A percentile compares a stretch with the other conserved stretches of the same genome.
phyloP scores from a whole-genome alignment of 2,113 vertebrate genomes.

The Riparia riparia region DNA sequence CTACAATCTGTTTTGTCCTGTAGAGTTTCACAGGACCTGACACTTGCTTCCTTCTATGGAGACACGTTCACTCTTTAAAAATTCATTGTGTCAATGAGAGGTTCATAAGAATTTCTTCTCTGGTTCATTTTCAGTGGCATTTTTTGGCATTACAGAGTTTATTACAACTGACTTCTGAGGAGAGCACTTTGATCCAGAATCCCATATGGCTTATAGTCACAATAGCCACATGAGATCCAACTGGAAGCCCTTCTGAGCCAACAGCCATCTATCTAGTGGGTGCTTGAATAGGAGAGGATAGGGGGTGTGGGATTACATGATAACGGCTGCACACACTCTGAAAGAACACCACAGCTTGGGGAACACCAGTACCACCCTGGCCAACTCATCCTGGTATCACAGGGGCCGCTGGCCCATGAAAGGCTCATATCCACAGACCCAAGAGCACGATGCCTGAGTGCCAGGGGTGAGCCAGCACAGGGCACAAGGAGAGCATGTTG shows the following conservation, averaged over 20 bases:
- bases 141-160: neutral
- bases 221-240: neutral
- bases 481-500: accelerated
- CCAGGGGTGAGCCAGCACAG: neutral
- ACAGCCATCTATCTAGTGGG: neutral
- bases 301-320: neutral
- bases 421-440: neutral
- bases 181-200: neutral
- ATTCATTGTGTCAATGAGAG: neutral
- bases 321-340: neutral
- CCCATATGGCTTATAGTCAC: accelerated
- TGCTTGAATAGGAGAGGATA: neutral
- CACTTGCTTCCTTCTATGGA: neutral
- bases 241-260: neutral
- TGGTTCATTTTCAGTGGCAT: neutral
- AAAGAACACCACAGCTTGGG: neutral
- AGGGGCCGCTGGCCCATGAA: neutral
- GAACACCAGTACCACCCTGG: accelerated
- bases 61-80: neutral
- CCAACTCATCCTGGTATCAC: neutral
- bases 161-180: neutral
- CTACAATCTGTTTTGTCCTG: neutral
- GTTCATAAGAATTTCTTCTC: neutral
- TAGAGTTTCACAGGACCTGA: neutral
- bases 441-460: neutral